These are phyloP conservation scores for Onychomys torridus DNA, from an alignment of 2,797 vertebrate genomes.

Conservation along the genomic window DNA sequence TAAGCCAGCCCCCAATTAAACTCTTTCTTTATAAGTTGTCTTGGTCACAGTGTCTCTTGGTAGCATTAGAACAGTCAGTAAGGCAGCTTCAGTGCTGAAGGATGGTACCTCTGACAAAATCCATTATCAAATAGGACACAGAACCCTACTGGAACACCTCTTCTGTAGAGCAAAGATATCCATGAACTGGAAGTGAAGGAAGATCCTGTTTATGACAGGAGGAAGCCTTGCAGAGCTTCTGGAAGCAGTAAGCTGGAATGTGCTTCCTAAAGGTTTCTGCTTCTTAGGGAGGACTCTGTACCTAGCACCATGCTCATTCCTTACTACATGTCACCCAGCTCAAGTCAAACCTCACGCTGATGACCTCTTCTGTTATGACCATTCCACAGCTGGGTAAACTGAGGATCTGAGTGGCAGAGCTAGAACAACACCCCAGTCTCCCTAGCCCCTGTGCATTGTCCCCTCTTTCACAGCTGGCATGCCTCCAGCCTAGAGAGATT, in stretches of 20 bases:
- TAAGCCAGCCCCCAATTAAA: background rate
- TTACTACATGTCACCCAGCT: background rate
- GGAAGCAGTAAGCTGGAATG: background rate
- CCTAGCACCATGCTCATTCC: background rate
- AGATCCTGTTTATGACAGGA: background rate
- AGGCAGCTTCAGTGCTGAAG: background rate
- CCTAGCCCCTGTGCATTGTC: background rate
- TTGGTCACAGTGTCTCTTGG: background rate
- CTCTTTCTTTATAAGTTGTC: background rate
- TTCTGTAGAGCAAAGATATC: background rate
- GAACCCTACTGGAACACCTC: background rate
- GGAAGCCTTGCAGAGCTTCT: background rate
- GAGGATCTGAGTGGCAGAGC: background rate
- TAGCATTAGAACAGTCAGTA: background rate
- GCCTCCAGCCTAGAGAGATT: slow-evolving; percentile 30
- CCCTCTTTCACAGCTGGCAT: background rate
- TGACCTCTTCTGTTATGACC: background rate
- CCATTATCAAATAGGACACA: background rate
- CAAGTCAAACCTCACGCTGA: background rate
- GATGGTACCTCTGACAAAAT: background rate
- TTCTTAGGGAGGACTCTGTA: background rate
- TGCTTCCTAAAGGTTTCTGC: background rate
- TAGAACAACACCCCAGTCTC: background rate
- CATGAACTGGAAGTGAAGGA: background rate
- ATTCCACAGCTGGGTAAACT: slow-evolving; percentile 1